Conservation (phyloP, 2,888 invertebrate genomes). For the Scelioninae gen. 1 region DNA sequence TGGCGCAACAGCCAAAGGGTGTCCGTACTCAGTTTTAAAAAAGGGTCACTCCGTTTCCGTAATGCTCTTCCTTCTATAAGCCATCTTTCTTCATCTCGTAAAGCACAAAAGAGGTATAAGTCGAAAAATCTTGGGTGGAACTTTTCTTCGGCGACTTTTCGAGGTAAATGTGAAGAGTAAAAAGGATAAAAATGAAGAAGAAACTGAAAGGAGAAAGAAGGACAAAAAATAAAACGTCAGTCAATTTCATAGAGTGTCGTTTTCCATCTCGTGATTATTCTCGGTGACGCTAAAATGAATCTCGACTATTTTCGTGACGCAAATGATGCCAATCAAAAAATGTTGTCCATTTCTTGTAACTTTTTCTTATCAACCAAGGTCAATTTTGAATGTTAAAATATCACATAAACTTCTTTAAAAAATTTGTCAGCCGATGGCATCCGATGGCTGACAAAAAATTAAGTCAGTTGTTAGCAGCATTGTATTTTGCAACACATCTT, state of each 20-base stretch:
- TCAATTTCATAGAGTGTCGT: conserved; percentile 18
- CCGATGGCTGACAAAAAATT: too few relatives aligned
- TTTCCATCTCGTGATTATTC: conserved; percentile 25
- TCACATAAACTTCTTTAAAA: neutral
- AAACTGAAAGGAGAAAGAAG: conserved; percentile 1
- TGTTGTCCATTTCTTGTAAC: conserved; percentile 2
- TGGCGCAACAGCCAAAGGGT: conserved; percentile 33
- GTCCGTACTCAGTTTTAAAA: conserved; percentile 36
- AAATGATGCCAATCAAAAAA: conserved; percentile 21
- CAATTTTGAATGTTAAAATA: neutral
- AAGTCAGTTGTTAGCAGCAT: too few relatives aligned
- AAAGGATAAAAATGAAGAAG: conserved; percentile 2
- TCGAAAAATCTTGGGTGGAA: conserved; percentile 38
- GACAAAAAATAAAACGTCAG: conserved; percentile 21
- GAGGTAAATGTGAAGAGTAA: conserved; percentile 10
- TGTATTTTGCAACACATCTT: too few relatives aligned
- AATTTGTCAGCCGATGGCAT: too few relatives aligned
- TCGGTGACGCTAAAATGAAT: conserved; percentile 10
- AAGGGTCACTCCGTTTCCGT: conserved; percentile 40
- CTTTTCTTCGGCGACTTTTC: conserved; percentile 36
- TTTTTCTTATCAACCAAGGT: neutral
- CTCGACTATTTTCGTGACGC: conserved; percentile 3
- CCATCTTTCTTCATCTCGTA: conserved; percentile 42
- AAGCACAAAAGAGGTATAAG: conserved; percentile 49
- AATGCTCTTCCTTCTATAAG: conserved; percentile 51